These are phyloP conservation scores for Champsocephalus esox DNA, from an alignment of 2,797 vertebrate species.

Conservation along the genomic window DNA sequence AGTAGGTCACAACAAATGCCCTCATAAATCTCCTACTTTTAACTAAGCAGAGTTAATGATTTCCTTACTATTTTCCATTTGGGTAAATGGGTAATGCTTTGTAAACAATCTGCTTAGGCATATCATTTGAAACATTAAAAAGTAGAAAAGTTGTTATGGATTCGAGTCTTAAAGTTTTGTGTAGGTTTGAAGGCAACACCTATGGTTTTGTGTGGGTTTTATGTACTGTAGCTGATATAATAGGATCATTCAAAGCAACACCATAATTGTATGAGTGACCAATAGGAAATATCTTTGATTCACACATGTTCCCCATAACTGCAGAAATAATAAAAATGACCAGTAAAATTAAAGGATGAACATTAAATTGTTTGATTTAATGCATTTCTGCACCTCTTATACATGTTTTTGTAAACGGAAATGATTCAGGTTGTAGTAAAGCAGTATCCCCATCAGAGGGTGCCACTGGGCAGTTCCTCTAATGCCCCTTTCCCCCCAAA, in stretches of 20 bases:
- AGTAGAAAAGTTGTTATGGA: background rate
- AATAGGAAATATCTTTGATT: background rate
- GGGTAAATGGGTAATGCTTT: constrained; percentile 25
- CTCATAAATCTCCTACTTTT: background rate
- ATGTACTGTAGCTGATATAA: background rate
- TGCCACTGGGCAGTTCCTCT: constrained; percentile 20
- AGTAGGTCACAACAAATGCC: background rate
- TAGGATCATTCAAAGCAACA: constrained; percentile 1
- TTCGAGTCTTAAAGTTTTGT: background rate
- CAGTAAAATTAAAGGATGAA: background rate
- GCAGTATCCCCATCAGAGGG: constrained; percentile 56
- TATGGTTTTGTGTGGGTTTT: background rate
- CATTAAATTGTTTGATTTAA: background rate
- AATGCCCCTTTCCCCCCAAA: no score
- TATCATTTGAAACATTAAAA: background rate
- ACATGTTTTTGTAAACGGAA: background rate
- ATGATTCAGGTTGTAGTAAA: constrained; percentile 42
- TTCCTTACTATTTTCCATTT: constrained; percentile 15
- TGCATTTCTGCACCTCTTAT: background rate
- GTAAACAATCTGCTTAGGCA: constrained; percentile 8
- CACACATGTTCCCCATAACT: background rate
- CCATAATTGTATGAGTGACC: no score
- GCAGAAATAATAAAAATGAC: background rate
- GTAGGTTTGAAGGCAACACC: background rate
- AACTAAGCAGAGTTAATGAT: constrained; percentile 24